Conservation (phyloP, 2,797 vertebrate species). For the Gorsachius magnificus region DNA sequence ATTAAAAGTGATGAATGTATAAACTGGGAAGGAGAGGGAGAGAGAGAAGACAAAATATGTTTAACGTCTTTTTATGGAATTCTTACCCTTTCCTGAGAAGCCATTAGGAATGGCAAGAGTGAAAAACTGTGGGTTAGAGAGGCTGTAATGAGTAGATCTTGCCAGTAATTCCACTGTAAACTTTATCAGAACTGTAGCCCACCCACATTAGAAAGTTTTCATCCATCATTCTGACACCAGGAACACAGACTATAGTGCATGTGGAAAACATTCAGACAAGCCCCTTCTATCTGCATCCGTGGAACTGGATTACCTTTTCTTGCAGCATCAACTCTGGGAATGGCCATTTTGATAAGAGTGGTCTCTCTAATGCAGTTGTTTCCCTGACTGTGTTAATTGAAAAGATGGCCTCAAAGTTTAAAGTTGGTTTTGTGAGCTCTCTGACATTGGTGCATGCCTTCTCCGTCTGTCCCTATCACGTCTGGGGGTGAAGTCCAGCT, state of each 20-base stretch:
- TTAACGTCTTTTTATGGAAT: neutral
- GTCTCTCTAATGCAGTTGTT: neutral
- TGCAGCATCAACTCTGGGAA: neutral
- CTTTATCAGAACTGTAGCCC: conserved; percentile 42
- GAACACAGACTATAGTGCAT: neutral
- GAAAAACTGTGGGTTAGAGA: neutral
- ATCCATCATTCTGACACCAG: conserved; percentile 45
- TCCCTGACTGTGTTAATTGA: neutral
- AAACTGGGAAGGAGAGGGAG: neutral
- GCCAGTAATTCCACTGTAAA: conserved; percentile 18
- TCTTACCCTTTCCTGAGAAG: neutral
- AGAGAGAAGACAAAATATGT: neutral
- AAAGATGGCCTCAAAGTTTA: neutral
- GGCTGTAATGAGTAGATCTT: conserved; percentile 40
- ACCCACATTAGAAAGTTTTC: conserved; percentile 22
- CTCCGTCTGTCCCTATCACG: neutral
- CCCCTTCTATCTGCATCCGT: neutral
- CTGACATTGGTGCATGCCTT: neutral
- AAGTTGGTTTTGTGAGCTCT: neutral
- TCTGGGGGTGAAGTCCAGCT: neutral
- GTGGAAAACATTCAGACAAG: neutral
- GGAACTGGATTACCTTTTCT: neutral
- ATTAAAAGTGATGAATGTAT: neutral
- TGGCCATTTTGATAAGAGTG: neutral
- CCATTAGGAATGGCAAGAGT: neutral